phyloP scores from a whole-genome alignment of 2,113 vertebrate species.

The Castor canadensis region DNA sequence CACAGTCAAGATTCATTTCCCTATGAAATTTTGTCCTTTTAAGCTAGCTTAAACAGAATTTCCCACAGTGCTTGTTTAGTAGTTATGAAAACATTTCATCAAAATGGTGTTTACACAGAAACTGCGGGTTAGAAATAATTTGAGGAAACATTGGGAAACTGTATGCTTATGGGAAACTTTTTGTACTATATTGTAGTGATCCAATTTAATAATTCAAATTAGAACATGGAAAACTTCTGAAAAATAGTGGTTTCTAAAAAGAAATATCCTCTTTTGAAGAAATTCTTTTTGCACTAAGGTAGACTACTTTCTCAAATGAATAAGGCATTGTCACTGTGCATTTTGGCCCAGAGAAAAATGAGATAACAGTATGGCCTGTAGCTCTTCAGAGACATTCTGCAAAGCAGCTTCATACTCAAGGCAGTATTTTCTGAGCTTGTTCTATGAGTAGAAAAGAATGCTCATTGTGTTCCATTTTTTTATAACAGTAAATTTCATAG shows the following conservation, averaged over 20 bases:
- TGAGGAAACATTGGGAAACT: not conserved
- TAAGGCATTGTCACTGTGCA: not conserved
- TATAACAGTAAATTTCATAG: not conserved
- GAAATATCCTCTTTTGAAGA: not conserved
- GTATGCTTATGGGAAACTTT: not conserved
- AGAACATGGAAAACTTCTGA: not conserved
- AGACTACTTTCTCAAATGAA: not conserved
- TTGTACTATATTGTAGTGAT: not conserved
- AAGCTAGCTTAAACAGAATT: constrained; percentile 19
- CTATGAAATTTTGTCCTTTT: constrained; percentile 19
- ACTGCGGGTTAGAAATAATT: constrained; percentile 17
- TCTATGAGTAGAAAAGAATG: not conserved
- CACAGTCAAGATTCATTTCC: not conserved
- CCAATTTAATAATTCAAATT: not conserved
- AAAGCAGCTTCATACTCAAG: not conserved
- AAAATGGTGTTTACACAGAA: constrained; percentile 5
- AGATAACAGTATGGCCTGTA: not conserved
- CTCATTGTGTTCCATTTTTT: not conserved
- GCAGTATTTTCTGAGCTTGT: not conserved
- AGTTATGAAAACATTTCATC: constrained; percentile 45
- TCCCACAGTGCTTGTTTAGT: not conserved
- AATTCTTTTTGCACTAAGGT: not conserved
- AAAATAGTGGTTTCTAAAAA: not conserved
- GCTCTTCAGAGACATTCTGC: not conserved
- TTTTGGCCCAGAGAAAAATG: not conserved